Evolutionary conservation across 2,888 invertebrate species (phyloP).

Genomic region (Leptinotarsa rubiginosa): DNA sequence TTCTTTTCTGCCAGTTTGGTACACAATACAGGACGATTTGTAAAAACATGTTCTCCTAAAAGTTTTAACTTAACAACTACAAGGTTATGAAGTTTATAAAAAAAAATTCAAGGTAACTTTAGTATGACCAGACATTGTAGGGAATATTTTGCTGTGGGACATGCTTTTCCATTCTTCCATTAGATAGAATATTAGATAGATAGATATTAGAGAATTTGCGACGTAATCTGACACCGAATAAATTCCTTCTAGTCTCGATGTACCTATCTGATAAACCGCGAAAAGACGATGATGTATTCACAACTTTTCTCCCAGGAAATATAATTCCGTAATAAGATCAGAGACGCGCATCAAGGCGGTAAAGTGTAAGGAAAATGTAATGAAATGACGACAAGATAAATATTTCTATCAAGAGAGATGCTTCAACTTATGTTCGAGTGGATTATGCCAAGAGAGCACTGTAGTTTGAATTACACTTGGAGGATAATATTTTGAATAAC

Average conservation of each 20-base stretch:
- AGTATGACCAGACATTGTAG: too few relatives aligned
- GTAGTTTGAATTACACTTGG: not conserved
- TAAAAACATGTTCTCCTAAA: too few relatives aligned
- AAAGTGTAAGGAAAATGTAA: not conserved
- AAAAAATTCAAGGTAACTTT: too few relatives aligned
- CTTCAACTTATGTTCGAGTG: not conserved
- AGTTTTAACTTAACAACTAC: too few relatives aligned
- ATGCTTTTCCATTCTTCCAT: too few relatives aligned
- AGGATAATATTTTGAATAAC: not conserved
- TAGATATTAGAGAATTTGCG: not conserved
- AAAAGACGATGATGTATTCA: not conserved
- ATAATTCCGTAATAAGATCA: constrained; percentile 4
- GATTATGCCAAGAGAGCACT: not conserved
- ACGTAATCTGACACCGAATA: constrained; percentile 4
- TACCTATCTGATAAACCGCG: not conserved
- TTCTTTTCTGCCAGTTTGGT: too few relatives aligned
- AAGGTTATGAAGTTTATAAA: too few relatives aligned
- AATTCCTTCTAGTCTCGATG: not conserved
- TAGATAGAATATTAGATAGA: too few relatives aligned
- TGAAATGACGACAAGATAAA: not conserved
- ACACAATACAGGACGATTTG: too few relatives aligned
- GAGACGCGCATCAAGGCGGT: not conserved
- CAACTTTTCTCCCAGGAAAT: not conserved
- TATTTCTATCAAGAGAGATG: not conserved
- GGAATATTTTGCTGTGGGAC: too few relatives aligned